phyloP scores from a whole-genome alignment of 2,113 vertebrate genomes.

The Corythornis cristatus region DNA sequence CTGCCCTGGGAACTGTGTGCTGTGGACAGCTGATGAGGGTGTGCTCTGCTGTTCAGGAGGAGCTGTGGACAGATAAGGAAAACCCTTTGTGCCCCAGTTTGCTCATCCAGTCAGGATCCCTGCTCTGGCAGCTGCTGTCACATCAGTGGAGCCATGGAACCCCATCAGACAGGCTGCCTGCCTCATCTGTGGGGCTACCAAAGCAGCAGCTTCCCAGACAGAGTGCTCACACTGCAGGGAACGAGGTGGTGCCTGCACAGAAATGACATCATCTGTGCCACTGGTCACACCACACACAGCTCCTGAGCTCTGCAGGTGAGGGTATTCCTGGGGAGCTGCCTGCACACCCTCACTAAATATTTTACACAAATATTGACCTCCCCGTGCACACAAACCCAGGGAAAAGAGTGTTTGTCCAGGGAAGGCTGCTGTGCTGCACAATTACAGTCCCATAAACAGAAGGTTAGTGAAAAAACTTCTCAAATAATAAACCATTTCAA shows the following conservation, averaged over 20 bases:
- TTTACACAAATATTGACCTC: constrained; percentile 73
- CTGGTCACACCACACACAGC: neutral
- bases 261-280: neutral
- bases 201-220: neutral
- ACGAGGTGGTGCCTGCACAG: neutral
- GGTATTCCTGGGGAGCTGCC: constrained; percentile 25
- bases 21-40: fast-evolving
- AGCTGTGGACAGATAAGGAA: neutral
- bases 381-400: neutral
- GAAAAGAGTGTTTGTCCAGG: constrained; percentile 51
- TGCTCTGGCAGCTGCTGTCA: neutral
- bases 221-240: neutral
- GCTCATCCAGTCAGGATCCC: neutral
- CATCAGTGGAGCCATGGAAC: neutral
- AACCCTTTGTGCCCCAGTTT: neutral
- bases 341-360: constrained; percentile 69
- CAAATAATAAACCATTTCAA: constrained; percentile 26
- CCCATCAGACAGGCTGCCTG: neutral
- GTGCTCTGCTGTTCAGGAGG: neutral
- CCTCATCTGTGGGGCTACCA: neutral
- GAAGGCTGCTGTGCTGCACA: neutral
- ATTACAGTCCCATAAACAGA: neutral
- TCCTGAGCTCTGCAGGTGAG: constrained; percentile 12
- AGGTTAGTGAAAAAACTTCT: constrained; percentile 29
- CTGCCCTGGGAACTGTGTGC: neutral